Evolutionary conservation across 2,797 vertebrate genomes (phyloP).

Genomic region (Ataeniobius toweri): DNA sequence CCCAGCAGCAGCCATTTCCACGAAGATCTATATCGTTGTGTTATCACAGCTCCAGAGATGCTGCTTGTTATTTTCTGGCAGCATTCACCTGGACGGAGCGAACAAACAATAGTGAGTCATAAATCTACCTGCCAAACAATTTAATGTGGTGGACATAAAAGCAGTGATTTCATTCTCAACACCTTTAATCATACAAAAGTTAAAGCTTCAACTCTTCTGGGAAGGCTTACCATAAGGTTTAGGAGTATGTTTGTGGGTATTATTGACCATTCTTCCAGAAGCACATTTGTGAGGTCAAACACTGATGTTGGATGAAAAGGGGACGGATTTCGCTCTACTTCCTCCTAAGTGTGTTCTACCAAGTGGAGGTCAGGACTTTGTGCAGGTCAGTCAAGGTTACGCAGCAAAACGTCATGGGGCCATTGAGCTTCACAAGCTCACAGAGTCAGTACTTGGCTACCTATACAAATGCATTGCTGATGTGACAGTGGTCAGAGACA

Average conservation of each 20-base stretch:
- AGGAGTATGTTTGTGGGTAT: not conserved
- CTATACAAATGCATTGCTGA: no score
- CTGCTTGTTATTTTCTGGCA: constrained; percentile 21
- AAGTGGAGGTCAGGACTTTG: no score
- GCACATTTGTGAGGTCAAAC: not conserved
- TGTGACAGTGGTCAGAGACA: no score
- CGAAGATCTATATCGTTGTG: constrained; percentile 57
- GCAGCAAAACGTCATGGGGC: no score
- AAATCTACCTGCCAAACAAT: constrained; percentile 32
- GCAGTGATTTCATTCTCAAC: no score
- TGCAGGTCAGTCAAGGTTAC: no score
- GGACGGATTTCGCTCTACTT: no score
- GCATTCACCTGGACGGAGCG: constrained; percentile 34
- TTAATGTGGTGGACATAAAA: not conserved
- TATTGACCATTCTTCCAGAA: not conserved
- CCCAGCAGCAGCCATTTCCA: constrained; percentile 47
- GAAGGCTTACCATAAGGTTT: not conserved
- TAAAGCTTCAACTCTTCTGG: not conserved
- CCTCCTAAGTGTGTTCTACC: no score
- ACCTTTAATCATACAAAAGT: not conserved
- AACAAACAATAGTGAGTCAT: constrained; percentile 54
- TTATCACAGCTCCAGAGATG: constrained; percentile 47
- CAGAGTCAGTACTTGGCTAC: no score
- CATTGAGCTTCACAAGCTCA: no score
- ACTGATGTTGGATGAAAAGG: no score